phyloP scores from a whole-genome alignment of 1,140 invertebrate species.

The Pachyrhynchus sulphureomaculatus region DNA sequence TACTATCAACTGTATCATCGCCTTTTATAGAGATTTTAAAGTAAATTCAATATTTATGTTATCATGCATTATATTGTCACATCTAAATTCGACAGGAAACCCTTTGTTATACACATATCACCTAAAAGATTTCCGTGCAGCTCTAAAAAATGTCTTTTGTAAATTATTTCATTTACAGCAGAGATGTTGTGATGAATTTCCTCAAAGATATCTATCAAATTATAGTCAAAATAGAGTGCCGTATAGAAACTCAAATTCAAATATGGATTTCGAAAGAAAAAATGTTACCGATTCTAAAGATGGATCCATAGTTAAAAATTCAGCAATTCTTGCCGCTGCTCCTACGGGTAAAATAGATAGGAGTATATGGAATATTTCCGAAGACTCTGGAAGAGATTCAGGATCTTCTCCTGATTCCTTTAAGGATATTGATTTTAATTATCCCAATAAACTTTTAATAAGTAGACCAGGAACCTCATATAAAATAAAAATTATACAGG shows the following conservation, averaged over 20 bases:
- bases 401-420: constrained; percentile 35
- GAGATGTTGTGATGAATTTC: constrained; percentile 14
- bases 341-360: constrained; percentile 47
- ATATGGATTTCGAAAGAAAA: constrained; percentile 17
- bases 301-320: constrained; percentile 45
- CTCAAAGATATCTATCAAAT: constrained; percentile 6
- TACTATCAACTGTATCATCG: constrained; percentile 85
- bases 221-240: constrained; percentile 26
- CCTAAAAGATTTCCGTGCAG: constrained; percentile 79
- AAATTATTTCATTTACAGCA: constrained; percentile 54
- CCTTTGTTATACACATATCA: constrained; percentile 88
- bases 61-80: constrained; percentile 83
- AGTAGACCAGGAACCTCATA: constrained; percentile 28
- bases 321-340: constrained; percentile 49
- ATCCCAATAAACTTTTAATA: constrained; percentile 28
- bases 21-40: constrained; percentile 70
- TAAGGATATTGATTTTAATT: constrained; percentile 14
- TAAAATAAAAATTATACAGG: constrained; percentile 23
- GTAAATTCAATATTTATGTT: constrained; percentile 71
- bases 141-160: constrained; percentile 66
- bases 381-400: constrained; percentile 43
- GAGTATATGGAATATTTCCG: constrained; percentile 53
- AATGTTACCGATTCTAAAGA: background rate
- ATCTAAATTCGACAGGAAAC: constrained; percentile 86
- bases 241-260: constrained; percentile 46